phyloP scores from a whole-genome alignment of 2,888 invertebrate species.

The Eupithecia insigniata region DNA sequence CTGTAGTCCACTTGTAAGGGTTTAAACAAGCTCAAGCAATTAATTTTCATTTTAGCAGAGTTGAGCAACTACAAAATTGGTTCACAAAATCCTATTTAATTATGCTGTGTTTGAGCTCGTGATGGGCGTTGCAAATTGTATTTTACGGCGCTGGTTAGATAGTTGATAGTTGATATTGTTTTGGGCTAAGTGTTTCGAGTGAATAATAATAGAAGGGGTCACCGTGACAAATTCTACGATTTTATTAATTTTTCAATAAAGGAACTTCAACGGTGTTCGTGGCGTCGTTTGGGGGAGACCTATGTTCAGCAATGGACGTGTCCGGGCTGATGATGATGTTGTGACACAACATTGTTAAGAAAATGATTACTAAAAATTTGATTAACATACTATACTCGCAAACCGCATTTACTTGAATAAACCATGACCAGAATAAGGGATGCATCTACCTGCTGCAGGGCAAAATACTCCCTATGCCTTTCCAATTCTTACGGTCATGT shows the following conservation, averaged over 20 bases:
- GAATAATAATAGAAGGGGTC: not conserved
- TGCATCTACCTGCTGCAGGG: not conserved
- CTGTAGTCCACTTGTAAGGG: conserved; percentile 40
- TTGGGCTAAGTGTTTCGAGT: not conserved
- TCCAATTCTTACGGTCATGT: not conserved
- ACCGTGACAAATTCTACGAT: not conserved
- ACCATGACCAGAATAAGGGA: too few species aligned
- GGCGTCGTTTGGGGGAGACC: too few species aligned
- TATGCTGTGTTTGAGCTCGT: conserved; percentile 7
- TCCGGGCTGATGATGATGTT: too few species aligned
- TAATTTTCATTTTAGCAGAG: conserved; percentile 28
- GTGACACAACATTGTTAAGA: too few species aligned
- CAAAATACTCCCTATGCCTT: not conserved
- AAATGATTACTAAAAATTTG: too few species aligned
- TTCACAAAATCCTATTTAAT: conserved; percentile 12
- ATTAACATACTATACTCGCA: too few species aligned
- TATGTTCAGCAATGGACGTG: too few species aligned
- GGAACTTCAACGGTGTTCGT: too few species aligned
- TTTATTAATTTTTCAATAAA: too few species aligned
- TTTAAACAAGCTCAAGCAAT: conserved; percentile 39
- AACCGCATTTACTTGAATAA: not conserved
- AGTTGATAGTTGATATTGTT: not conserved
- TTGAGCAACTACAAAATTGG: conserved; percentile 17
- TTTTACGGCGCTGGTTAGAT: not conserved
- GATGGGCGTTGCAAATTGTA: not conserved